phyloP scores from a whole-genome alignment of 2,888 invertebrate species.

The Rhingia rostrata region DNA sequence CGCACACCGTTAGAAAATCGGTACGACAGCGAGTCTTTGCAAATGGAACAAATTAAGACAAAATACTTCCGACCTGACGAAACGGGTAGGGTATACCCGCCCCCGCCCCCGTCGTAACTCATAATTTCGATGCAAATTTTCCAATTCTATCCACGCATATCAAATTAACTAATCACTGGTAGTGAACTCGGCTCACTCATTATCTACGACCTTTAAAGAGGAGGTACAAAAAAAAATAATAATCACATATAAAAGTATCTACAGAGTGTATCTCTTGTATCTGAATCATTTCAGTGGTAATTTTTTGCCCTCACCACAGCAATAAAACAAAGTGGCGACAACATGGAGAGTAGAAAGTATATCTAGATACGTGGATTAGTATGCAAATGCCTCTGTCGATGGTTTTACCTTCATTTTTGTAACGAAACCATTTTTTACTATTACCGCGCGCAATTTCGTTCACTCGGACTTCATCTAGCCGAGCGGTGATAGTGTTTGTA shows the following conservation, averaged over 20 bases:
- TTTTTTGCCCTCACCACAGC: constrained; percentile 50
- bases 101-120: constrained; percentile 23
- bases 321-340: constrained; percentile 12
- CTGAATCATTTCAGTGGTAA: constrained; percentile 39
- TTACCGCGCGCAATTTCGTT: constrained; percentile 6
- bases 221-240: background rate
- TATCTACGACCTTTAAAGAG: constrained; percentile 44
- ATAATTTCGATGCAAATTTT: constrained; percentile 69
- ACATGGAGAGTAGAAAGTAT: constrained; percentile 41
- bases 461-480: constrained; percentile 29
- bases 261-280: constrained; percentile 8
- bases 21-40: background rate
- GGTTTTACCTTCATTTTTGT: constrained; percentile 12
- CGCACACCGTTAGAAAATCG: constrained; percentile 3
- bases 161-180: constrained; percentile 62
- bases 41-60: constrained; percentile 61
- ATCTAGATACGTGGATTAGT: constrained; percentile 40
- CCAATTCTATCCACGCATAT: constrained; percentile 64
- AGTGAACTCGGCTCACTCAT: constrained; percentile 4
- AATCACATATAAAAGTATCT: constrained; percentile 4
- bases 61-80: constrained; percentile 48
- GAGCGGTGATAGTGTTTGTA: constrained; percentile 44
- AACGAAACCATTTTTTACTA: constrained; percentile 11
- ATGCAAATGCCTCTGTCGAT: constrained; percentile 65
- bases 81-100: background rate